phyloP scores from a whole-genome alignment of 2,888 invertebrate genomes.

The Mechanitis messenoides region DNA sequence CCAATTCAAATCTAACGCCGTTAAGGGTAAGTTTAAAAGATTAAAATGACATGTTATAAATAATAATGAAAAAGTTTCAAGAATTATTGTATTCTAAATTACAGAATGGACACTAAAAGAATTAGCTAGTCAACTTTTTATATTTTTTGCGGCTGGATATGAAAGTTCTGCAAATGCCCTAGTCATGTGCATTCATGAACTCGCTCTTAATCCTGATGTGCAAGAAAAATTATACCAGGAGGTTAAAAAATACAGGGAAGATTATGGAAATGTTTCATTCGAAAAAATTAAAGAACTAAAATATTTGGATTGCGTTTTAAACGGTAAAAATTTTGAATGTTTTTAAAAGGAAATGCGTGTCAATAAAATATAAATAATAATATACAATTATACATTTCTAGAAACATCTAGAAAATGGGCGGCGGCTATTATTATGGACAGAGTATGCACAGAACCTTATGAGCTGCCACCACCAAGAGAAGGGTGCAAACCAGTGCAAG shows the following conservation, averaged over 20 bases:
- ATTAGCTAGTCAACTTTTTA: constrained; percentile 60
- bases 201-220: constrained; percentile 57
- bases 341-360: too few species aligned
- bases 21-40: constrained; percentile 34
- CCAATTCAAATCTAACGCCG: constrained; percentile 30
- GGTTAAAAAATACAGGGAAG: constrained; percentile 40
- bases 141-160: constrained; percentile 69
- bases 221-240: constrained; percentile 63
- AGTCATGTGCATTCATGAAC: constrained; percentile 56
- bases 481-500: constrained; percentile 48
- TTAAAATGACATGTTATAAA: background rate
- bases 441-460: constrained; percentile 66
- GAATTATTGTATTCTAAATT: constrained; percentile 22
- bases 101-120: constrained; percentile 61
- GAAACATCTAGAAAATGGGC: constrained; percentile 73
- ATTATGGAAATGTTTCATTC: constrained; percentile 38
- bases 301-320: constrained; percentile 56
- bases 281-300: constrained; percentile 50
- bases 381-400: constrained; percentile 28
- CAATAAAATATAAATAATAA: too few species aligned
- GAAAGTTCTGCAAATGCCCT: constrained; percentile 60
- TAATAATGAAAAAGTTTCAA: too few species aligned
- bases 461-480: constrained; percentile 56
- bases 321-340: constrained; percentile 38
- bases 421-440: constrained; percentile 62